These are phyloP conservation scores for Apostichopus japonicus DNA, from an alignment of 35 echinoderm and acorn worm genomes.

Conservation along the genomic window DNA sequence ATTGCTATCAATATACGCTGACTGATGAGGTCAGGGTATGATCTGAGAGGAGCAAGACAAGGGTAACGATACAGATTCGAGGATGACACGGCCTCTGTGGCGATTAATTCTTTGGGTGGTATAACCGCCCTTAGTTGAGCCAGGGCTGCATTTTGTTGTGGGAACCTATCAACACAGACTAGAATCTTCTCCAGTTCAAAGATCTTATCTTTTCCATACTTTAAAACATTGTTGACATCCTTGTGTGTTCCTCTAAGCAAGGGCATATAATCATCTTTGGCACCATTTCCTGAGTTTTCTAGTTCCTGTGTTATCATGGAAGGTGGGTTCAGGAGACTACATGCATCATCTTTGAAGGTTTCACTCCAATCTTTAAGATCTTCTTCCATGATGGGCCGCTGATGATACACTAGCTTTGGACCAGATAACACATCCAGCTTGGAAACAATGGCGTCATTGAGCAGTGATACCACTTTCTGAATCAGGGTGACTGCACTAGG, in stretches of 20 bases:
- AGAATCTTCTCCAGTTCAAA: constrained; percentile 7
- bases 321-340: not conserved
- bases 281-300: too few species aligned
- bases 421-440: not conserved
- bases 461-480: not conserved
- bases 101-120: constrained; percentile 27
- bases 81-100: not conserved
- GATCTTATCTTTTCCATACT: constrained; percentile 24
- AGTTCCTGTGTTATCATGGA: not conserved
- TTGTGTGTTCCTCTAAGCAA: constrained; percentile 24
- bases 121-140: constrained; percentile 59
- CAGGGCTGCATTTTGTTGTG: constrained; percentile 65
- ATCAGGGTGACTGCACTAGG: not conserved
- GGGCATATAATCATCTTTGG: not conserved
- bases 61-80: constrained; percentile 48
- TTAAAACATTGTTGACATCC: not conserved
- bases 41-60: constrained; percentile 80
- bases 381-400: not conserved
- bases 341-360: not conserved
- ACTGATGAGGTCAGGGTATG: constrained; percentile 83
- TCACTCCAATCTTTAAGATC: not conserved
- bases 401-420: not conserved
- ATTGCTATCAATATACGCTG: constrained; percentile 72
- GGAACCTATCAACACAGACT: constrained; percentile 61
- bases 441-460: not conserved